Percentiles rank a stretch among this genome's conserved stretches.
Conservation (phyloP, 2,113 vertebrate species). For the Osmerus eperlanus region DNA sequence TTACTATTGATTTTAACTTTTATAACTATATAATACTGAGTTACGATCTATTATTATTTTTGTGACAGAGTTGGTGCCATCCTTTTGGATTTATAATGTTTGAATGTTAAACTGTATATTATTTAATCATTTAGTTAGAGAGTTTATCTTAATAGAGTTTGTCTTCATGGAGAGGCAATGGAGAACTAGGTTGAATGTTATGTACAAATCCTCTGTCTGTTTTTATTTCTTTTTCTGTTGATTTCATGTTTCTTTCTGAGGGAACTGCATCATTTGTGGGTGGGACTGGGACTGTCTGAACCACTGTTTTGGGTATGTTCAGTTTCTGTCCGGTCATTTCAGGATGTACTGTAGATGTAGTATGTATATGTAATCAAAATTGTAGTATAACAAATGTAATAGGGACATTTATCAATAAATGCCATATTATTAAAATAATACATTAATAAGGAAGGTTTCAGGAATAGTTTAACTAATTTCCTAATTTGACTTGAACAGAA, state of each 20-base stretch:
- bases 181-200: too few relatives aligned
- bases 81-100: conserved; percentile 55
- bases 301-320: conserved; percentile 6
- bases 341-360: too few relatives aligned
- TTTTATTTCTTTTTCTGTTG: too few relatives aligned
- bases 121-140: conserved; percentile 27
- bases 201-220: too few relatives aligned
- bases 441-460: too few relatives aligned
- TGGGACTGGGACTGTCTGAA: conserved; percentile 12
- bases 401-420: too few relatives aligned
- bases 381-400: too few relatives aligned
- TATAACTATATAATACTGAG: conserved; percentile 51
- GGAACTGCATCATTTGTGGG: conserved; percentile 24
- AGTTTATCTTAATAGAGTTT: conserved; percentile 58
- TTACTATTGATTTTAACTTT: conserved; percentile 49
- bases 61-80: conserved; percentile 67
- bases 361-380: too few relatives aligned
- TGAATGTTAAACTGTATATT: conserved; percentile 2
- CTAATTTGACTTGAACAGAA: not conserved
- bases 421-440: too few relatives aligned
- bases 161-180: conserved; percentile 61
- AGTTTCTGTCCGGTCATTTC: too few relatives aligned
- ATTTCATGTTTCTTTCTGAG: conserved; percentile 23
- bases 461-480: too few relatives aligned
- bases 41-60: conserved; percentile 37